A percentile compares a stretch with the other conserved stretches of the same genome.
These are phyloP conservation scores for Brachionus koreanus DNA, from an alignment of 1,140 invertebrate genomes.

Conservation along the genomic window DNA sequence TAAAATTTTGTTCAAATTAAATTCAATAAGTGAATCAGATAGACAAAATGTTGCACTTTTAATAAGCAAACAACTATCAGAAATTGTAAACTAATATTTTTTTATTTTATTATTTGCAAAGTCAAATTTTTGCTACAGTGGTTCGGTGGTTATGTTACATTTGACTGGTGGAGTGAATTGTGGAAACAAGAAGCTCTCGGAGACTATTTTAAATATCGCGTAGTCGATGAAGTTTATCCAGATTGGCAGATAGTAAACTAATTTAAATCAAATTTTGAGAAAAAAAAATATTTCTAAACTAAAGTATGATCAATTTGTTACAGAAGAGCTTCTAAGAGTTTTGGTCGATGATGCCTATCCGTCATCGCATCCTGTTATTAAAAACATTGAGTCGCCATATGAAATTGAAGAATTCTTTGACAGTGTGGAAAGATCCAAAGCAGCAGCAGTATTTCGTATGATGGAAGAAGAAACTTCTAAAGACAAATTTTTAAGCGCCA, in stretches of 20 bases:
- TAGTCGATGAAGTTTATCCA: slow-evolving; percentile 19
- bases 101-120: not conserved
- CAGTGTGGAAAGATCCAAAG: slow-evolving; percentile 28
- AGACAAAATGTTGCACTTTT: slow-evolving; percentile 21
- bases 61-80: slow-evolving; percentile 38
- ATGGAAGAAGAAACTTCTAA: slow-evolving; percentile 1
- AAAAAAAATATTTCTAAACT: not conserved
- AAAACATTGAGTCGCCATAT: not conserved
- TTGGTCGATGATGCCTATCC: slow-evolving; percentile 26
- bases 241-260: slow-evolving; percentile 22
- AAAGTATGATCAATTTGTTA: slow-evolving; percentile 32
- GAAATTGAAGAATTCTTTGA: slow-evolving; percentile 43
- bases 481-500: not conserved
- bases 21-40: slow-evolving; percentile 26
- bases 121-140: not conserved
- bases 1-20: slow-evolving; percentile 1
- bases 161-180: slow-evolving; percentile 40
- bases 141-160: slow-evolving; percentile 35
- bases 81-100: slow-evolving; percentile 1
- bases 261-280: not conserved
- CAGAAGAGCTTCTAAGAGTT: not conserved
- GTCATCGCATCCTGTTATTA: slow-evolving; percentile 30
- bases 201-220: slow-evolving; percentile 28
- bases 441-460: slow-evolving; percentile 39
- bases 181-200: slow-evolving; percentile 40